A percentile compares a stretch with the other conserved stretches of the same genome.
Evolutionary conservation across 2,797 vertebrate species (phyloP).

Genomic region (Molothrus aeneus): DNA sequence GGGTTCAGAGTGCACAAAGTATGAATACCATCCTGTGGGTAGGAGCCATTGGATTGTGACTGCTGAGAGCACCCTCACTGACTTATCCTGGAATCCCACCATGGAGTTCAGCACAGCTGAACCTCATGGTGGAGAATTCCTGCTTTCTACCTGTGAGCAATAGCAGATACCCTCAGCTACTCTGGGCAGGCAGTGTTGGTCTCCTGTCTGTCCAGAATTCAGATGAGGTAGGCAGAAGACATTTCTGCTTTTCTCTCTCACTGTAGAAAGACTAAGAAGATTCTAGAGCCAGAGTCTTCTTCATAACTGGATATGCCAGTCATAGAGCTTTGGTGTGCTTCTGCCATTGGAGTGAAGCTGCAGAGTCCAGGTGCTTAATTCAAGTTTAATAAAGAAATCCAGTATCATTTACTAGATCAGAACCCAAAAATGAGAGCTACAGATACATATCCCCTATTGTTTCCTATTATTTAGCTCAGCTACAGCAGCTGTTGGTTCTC

Average conservation of each 20-base stretch:
- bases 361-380: background rate
- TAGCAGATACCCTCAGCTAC: background rate
- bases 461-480: background rate
- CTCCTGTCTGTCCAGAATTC: background rate
- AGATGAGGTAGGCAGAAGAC: background rate
- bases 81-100: background rate
- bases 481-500: background rate
- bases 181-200: background rate
- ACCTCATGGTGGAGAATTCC: background rate
- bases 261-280: background rate
- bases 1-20: background rate
- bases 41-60: background rate
- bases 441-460: background rate
- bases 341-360: too few relatives aligned
- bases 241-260: background rate
- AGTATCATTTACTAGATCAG: background rate
- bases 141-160: background rate
- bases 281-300: background rate
- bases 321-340: too few relatives aligned
- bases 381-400: background rate
- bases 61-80: background rate
- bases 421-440: background rate
- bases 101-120: background rate
- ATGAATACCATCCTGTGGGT: background rate
- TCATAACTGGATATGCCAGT: too few relatives aligned